Base-by-base conservation (phyloP, 2,888 invertebrate species). In the Ectemnius cavifrons region DNA sequence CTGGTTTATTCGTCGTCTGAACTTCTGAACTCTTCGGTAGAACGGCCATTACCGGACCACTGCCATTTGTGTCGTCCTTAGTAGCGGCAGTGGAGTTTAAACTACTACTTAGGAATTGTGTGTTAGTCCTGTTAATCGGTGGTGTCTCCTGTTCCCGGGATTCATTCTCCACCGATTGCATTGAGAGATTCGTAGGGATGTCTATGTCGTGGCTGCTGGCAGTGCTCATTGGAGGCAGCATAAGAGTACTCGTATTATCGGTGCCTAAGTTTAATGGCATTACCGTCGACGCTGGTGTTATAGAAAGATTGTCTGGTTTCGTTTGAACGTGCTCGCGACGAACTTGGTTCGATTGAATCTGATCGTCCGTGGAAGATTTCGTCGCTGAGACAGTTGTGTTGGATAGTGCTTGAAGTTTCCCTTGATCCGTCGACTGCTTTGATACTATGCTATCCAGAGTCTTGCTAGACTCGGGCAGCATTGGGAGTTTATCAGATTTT, bases 131-230 rank as follows among this genome's bases (percentile, higher is more conserved):
- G 86, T 68, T 61, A 4, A 79, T 63, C 2, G 77, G 49, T 5
- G 81, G 56, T 5, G 81, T 52, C n/a, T 89, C 88, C 20, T 87
- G 86, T n/a, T 89, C 88, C 8, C 88, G 79, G 0, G 85, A 68
- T 13, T 81, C 81, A 67, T 62, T 79, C 20, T 88, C 88, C 1
- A 85, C 60, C 18, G 88, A 83, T 28, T 85, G 85, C 86, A 90
- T 89, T 6, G 89, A 90, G 3, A 90, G 79, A 80, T 90, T 90
- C 20, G 90, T 90, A 0, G 90, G 90, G 1, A 89, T 79, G 16
- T 90, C 89, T 11, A 86, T 67, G 16, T 90, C 89, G 65, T 85
- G 84, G 4, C 81, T 56, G 3, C 63, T 71, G 2, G 66, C 59
- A 18, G 75, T 61, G 1, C 82, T 66, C 0, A 81, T 67, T 4